Evolutionary conservation across 2,113 vertebrate species (phyloP), one percentile per base, ranked within the genome.

Genomic region (Hippoglossus stenolepis): DNA sequence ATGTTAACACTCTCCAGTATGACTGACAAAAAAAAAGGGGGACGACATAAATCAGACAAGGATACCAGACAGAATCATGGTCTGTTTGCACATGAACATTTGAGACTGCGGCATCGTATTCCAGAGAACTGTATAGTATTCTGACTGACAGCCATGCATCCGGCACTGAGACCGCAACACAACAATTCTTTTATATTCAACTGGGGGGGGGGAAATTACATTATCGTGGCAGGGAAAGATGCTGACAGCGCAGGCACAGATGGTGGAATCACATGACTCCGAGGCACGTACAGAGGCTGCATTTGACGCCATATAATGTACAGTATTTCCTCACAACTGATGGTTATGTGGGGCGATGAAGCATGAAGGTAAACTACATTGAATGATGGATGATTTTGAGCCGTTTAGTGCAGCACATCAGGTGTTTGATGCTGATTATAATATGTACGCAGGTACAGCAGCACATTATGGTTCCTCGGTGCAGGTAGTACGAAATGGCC

Each of bases 201-300:
- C 35, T 2, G n/a, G n/a, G n/a, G n/a, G 3, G 24, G 47, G 57
- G 72, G 62, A 85, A 87, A 88, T 84, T 69, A 58, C 75, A 73
- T 84, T 83, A 70, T 81, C 3, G 77, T 70, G 68, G 75, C 2
- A 2, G 58, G 62, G 61, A 79, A 83, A 84, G 56, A 73, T 83
- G 89, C 88, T 89, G 89, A 90, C 83, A 73, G 62, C 79, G 90
- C 87, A 87, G 61, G 77, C 76, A 65, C 65, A 65, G 78, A 87
- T 85, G 81, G 79, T 23, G 54, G 54, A 85, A 73, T 79, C 82
- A 62, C 63, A 61, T 73, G 72, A 73, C 28, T 70, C 23, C 31
- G 21, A 84, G 83, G 63, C 65, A 24, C 11, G 26, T 15, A 57
- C 21, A n/a, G 47, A 74, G 31, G 79, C 51, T 21, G 24, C 20